These are phyloP conservation scores for Hipparchia sbordonii DNA, from an alignment of 2,888 invertebrate genomes.

Conservation along the genomic window DNA sequence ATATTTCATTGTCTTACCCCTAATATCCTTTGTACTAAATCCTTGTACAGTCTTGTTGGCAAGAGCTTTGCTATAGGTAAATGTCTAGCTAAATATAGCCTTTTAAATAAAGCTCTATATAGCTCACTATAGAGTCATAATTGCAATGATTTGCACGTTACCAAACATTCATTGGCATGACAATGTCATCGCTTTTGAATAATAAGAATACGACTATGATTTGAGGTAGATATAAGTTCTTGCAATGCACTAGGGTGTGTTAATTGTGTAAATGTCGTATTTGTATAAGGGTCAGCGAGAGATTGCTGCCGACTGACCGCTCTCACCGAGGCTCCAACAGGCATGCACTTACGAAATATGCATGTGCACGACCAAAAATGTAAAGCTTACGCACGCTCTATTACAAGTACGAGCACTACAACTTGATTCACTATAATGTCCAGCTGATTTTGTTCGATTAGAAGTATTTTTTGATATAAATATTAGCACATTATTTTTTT, in stretches of 20 bases:
- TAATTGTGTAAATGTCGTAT: too few relatives aligned
- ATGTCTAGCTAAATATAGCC: not conserved
- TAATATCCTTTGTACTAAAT: not conserved
- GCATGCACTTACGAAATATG: too few relatives aligned
- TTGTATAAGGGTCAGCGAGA: too few relatives aligned
- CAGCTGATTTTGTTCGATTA: too few relatives aligned
- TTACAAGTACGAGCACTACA: too few relatives aligned
- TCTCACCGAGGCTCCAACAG: too few relatives aligned
- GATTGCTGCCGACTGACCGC: too few relatives aligned
- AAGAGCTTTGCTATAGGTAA: slow-evolving; percentile 4
- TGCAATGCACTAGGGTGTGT: not conserved
- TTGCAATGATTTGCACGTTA: not conserved
- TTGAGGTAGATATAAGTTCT: not conserved
- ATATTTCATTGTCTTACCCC: not conserved
- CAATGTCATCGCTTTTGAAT: not conserved
- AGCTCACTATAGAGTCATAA: not conserved
- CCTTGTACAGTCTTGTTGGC: not conserved
- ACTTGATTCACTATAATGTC: too few relatives aligned
- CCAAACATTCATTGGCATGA: not conserved
- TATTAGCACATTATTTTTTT: too few relatives aligned
- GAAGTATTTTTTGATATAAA: too few relatives aligned
- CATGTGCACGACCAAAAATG: too few relatives aligned
- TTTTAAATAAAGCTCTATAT: not conserved
- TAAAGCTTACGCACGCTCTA: too few relatives aligned
- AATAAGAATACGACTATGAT: not conserved